phyloP scores from a whole-genome alignment of 53 echinoderm and acorn worm species.

The Glandiceps talaboti region DNA sequence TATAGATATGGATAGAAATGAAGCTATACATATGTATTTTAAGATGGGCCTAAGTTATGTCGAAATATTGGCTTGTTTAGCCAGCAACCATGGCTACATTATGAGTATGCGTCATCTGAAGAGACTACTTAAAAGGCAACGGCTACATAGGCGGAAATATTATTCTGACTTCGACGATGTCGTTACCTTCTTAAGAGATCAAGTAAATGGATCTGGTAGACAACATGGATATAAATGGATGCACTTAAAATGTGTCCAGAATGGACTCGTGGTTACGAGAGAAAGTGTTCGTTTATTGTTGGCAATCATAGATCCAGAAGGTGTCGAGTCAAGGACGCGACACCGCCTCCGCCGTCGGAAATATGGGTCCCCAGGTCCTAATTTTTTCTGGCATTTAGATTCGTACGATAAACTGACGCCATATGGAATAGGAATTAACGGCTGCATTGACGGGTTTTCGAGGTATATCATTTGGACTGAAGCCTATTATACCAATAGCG shows the following conservation, averaged over 20 bases:
- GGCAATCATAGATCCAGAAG: conserved; percentile 12
- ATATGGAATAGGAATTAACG: conserved; percentile 28
- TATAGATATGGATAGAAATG: no score
- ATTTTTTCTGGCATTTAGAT: conserved; percentile 23
- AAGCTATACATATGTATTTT: no score
- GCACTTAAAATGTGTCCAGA: conserved; percentile 22
- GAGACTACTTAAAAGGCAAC: no score
- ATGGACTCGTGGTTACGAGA: conserved; percentile 1
- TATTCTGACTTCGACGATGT: background rate
- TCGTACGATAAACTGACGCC: conserved; percentile 26
- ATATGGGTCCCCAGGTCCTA: conserved; percentile 10
- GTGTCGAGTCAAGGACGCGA: background rate
- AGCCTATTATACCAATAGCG: background rate
- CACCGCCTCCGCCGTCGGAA: background rate
- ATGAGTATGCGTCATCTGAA: no score
- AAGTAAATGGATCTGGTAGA: conserved; percentile 5
- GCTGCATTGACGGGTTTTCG: conserved; percentile 21
- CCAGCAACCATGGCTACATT: no score
- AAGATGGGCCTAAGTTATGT: no score
- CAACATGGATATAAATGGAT: conserved; percentile 23
- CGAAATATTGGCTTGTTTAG: no score
- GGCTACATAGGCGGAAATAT: no score
- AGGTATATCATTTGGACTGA: conserved; percentile 9
- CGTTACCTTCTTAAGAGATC: background rate
- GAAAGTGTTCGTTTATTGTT: background rate